Base-by-base conservation (phyloP, 2,113 vertebrate genomes). In the Gambusia affinis region DNA sequence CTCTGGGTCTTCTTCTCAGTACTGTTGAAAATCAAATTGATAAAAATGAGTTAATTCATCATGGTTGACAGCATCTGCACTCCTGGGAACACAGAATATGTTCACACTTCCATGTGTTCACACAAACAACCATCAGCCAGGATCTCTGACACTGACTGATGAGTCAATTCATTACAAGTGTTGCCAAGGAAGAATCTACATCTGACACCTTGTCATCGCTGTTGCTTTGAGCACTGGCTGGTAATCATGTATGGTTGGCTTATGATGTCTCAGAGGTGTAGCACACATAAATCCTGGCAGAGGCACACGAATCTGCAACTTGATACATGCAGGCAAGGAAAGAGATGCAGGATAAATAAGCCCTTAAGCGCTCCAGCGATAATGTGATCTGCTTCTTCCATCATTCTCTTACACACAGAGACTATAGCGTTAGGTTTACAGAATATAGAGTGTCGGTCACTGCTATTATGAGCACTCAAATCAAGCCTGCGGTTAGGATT, bases 401-500 rank as follows among this genome's bases (percentile, higher is more conserved):
- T 91, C 70, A 14, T 67, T 60, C 63, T 47, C 70, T 67, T 66
- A 70, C 80, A 72, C 82, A 70, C 33, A 70, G 67, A 83, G 60
- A 64, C 67, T 54, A 62, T 64, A 72, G 83, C 76, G 64, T 73
- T 66, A 54, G 22, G 69, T 62, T 81, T 92, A 83, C 84, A 92
- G 91, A 83, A 84, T 91, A 83, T 85, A 91, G 84, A 85, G 86
- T 91, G 91, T 89, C 76, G 51, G 86, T 89, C 86, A 79, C 88
- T 79, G 70, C 89, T 93, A 87, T 88, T 88, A 90, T 82, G 78
- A 92, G 92, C 92, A 91, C 92, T 93, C 92, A 93, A 88, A 92
- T 93, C 89, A 91, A 93, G 91, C 93, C 92, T 91, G 92, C 24
- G 93, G 92, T 94, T 47, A 80, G 85, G 84, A 93, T 92, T 92